A percentile compares a stretch with the other conserved stretches of the same genome.
phyloP scores from a whole-genome alignment of 2,797 vertebrate genomes.

The Oreonectes daqikongensis region DNA sequence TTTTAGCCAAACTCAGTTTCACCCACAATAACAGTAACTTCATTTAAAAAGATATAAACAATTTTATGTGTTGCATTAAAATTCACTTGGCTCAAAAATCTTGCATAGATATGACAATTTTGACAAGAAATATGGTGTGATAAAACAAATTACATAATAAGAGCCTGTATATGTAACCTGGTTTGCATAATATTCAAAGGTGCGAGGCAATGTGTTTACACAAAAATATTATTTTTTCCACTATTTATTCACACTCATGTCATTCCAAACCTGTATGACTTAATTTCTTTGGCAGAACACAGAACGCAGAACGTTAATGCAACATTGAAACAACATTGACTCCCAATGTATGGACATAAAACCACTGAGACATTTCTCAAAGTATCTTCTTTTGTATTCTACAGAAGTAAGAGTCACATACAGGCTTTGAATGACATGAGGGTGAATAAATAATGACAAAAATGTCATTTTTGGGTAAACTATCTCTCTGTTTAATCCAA shows the following conservation, averaged over 20 bases:
- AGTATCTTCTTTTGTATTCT: too few relatives aligned
- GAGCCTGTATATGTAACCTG: background rate
- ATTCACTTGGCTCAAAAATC: background rate
- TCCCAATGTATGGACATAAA: too few relatives aligned
- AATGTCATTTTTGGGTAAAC: too few relatives aligned
- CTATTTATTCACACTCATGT: background rate
- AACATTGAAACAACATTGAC: too few relatives aligned
- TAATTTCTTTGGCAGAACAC: too few relatives aligned
- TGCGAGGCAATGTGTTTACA: background rate
- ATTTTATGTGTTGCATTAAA: background rate
- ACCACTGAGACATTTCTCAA: too few relatives aligned
- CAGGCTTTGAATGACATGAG: too few relatives aligned
- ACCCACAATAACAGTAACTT: background rate
- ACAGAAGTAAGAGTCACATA: too few relatives aligned
- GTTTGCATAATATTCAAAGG: background rate
- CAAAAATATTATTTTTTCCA: background rate
- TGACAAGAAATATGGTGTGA: background rate
- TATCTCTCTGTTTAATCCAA: conserved; percentile 12
- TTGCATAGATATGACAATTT: background rate
- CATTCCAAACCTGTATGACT: too few relatives aligned
- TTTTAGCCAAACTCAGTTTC: background rate
- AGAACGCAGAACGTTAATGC: too few relatives aligned
- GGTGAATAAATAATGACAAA: too few relatives aligned
- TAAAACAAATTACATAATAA: background rate
- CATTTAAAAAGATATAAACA: background rate